Conservation (phyloP, 2,888 invertebrate species). For the Heliconius ethilla region DNA sequence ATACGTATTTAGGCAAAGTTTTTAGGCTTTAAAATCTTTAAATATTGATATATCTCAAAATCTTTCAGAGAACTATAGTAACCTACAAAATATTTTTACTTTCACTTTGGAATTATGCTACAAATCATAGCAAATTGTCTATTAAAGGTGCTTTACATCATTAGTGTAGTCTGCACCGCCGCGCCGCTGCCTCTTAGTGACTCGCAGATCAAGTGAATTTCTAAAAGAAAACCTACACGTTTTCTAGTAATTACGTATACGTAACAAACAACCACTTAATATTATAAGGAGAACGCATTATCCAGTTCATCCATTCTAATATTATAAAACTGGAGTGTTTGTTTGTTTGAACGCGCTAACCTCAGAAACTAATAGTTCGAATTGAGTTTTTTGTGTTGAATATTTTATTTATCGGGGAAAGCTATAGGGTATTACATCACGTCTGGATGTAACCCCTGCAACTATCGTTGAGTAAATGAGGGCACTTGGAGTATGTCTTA, state of each 20-base stretch:
- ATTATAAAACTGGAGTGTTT: not conserved
- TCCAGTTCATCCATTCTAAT: not conserved
- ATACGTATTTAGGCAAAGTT: no score
- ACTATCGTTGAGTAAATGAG: no score
- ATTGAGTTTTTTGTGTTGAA: not conserved
- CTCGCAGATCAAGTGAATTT: constrained; percentile 35
- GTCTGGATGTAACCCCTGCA: no score
- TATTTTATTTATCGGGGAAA: no score
- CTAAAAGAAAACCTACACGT: constrained; percentile 41
- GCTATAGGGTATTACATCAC: no score
- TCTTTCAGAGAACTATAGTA: not conserved
- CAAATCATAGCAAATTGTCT: not conserved
- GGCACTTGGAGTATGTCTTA: no score
- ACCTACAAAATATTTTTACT: not conserved
- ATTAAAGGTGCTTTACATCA: not conserved
- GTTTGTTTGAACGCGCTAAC: not conserved
- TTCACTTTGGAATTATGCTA: not conserved
- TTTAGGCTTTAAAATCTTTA: no score
- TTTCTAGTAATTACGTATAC: constrained; percentile 37
- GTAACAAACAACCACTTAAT: constrained; percentile 12
- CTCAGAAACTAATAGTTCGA: not conserved
- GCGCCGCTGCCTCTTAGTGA: constrained; percentile 12
- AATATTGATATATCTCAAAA: no score
- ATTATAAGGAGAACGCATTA: not conserved
- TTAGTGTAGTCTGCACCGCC: not conserved